Evolutionary conservation across 2,888 invertebrate species (phyloP).

Genomic region (Schizotus pectinicornis): DNA sequence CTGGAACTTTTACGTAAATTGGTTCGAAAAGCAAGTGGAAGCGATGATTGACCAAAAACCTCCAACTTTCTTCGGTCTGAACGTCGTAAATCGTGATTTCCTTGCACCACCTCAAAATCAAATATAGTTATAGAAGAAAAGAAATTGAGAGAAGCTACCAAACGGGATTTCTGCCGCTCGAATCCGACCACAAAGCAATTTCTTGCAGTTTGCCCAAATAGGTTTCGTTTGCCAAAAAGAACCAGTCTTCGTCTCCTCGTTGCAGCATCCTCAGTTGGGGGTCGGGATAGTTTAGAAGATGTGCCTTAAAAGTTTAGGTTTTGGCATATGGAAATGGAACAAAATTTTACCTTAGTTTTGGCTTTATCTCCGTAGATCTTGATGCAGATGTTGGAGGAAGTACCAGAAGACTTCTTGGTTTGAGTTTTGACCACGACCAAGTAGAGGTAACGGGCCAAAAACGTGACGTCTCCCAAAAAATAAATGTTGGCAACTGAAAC

Average conservation of each 20-base stretch:
- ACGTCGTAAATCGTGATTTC: constrained; percentile 42
- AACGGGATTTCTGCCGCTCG: constrained; percentile 38
- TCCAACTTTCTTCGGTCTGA: constrained; percentile 39
- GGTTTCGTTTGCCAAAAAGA: constrained; percentile 41
- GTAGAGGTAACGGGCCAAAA: constrained; percentile 31
- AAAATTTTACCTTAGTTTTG: not conserved
- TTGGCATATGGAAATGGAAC: not conserved
- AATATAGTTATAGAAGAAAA: too few relatives aligned
- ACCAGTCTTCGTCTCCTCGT: constrained; percentile 42
- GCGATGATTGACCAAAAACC: constrained; percentile 38
- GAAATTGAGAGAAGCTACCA: constrained; percentile 39
- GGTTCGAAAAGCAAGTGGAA: constrained; percentile 24
- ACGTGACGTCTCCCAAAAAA: constrained; percentile 8
- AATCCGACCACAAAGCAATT: constrained; percentile 45
- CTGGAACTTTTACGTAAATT: not conserved
- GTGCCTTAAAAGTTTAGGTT: constrained; percentile 36
- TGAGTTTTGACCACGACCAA: constrained; percentile 41
- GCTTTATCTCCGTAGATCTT: constrained; percentile 36
- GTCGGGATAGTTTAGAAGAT: constrained; percentile 48
- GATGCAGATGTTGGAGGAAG: constrained; percentile 42
- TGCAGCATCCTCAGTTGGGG: constrained; percentile 42
- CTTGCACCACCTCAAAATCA: not conserved
- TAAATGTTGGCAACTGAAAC: not conserved
- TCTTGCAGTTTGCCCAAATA: constrained; percentile 40
- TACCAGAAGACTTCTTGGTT: constrained; percentile 36